These are phyloP conservation scores for Gadopsis marmoratus DNA, from an alignment of 2,797 vertebrate genomes.

Conservation along the genomic window DNA sequence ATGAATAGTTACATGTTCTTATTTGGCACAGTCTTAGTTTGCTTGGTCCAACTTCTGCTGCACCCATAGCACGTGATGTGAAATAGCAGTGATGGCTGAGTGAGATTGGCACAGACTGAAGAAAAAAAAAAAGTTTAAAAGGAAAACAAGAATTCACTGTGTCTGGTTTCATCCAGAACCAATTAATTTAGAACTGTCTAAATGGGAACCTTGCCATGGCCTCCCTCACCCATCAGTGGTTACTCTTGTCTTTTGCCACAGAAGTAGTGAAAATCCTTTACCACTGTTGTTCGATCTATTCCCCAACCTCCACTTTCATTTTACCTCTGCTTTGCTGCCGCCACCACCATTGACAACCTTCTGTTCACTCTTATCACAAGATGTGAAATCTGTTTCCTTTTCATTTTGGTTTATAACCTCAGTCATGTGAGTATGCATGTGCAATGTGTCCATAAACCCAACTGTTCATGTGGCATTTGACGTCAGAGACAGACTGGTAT, in stretches of 20 bases:
- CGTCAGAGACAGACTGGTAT: conserved; percentile 62
- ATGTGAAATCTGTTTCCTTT: conserved; percentile 74
- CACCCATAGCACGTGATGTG: conserved; percentile 81
- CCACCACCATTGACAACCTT: conserved; percentile 77
- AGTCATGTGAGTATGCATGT: conserved; percentile 84
- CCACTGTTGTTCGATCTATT: conserved; percentile 70
- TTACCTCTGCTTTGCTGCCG: conserved; percentile 81
- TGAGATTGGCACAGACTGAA: conserved; percentile 76
- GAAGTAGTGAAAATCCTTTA: conserved; percentile 75
- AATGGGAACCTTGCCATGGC: conserved; percentile 70
- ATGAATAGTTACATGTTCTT: conserved; percentile 61
- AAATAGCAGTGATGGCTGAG: conserved; percentile 84
- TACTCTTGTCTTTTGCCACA: conserved; percentile 75
- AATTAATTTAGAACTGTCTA: conserved; percentile 62
- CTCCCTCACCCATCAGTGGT: conserved; percentile 85
- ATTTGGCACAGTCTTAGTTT: conserved; percentile 72
- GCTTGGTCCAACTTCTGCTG: conserved; percentile 79
- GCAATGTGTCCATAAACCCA: conserved; percentile 75
- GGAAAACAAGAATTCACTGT: conserved; percentile 51
- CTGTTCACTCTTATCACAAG: conserved; percentile 80
- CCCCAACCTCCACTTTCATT: conserved; percentile 77
- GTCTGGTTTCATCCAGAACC: conserved; percentile 63
- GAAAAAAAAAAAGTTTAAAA: conserved; percentile 36
- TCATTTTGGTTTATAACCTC: conserved; percentile 70
- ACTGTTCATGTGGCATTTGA: conserved; percentile 68